Base-by-base conservation (phyloP, 1,140 invertebrate species). In the Drosophila lacertosa region DNA sequence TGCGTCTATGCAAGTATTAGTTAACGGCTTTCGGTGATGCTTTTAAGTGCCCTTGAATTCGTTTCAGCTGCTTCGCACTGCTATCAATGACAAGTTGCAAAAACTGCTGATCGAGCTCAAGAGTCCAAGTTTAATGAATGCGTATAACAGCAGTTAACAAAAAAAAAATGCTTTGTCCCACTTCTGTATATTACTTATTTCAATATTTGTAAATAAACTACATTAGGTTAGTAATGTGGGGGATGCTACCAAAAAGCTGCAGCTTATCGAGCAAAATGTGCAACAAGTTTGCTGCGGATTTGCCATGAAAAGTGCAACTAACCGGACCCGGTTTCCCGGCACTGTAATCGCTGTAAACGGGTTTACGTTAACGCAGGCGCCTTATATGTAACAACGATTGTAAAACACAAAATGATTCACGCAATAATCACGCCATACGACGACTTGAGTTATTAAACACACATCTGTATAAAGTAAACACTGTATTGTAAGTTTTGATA, bases 201-300 rank as follows among this genome's bases (percentile, higher is more conserved):
- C 10, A 10, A n/a, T n/a, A 60, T n/a, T n/a, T n/a, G n/a, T n/a
- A 33, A 22, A 53, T 63, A 42, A 24, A 16, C 2, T 35, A 4
- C 6, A 32, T 42, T 20, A 33, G 16, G 3, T 58, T 58, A 32
- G 9, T 11, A 10, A 42, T 22, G 16, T 42, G 2, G 3, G 26
- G 2, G 22, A 13, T 29, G 24, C 10, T 7, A 13, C 16, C 4
- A 2, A 26, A 57, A 2, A 26, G 42, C 10, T 22, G 20, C n/a
- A 39, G 37, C 22, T 32, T 18, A 50, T 50, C 24, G 13, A 11
- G 15, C 22, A 11, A 40, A 10, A 11, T 20, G 26, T 4, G 7
- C 44, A 64, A 64, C 50, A 16, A n/a, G 42, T 69, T 69, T 32
- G 39, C n/a, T 20, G n/a, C n/a, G 62, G n/a, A 54, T 69, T 63